Base-by-base conservation (phyloP, 2,113 vertebrate species). In the Thymallus thymallus region DNA sequence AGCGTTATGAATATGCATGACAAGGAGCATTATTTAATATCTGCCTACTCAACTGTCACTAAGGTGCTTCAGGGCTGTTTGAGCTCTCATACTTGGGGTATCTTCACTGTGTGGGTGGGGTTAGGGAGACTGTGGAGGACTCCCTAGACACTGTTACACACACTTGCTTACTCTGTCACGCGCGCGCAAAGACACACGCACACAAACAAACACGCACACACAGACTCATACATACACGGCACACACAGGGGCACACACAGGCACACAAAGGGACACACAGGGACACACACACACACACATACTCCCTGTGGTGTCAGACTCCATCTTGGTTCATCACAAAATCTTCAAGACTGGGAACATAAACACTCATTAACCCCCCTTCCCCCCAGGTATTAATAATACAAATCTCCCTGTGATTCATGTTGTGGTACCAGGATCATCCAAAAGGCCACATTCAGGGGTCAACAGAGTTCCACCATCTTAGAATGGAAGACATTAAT, bases 191-290 rank as follows among this genome's bases (percentile, higher is more conserved):
- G 30, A 67, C 20, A 5, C 65, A 67, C 32, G 14, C 65, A 67
- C 20, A n/a, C 65, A 67, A 12, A 67, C 58, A 72, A 6, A 64
- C 60, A 63, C 71, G 32, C 16, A 63, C n/a, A 26, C 67, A 68
- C 48, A 62, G 10, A 60, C 48, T 62, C 73, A 61, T 62, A 41
- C 51, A 68, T 20, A 24, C 14, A 41, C 51, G 6, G 13, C 45
- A 35, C 23, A 26, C 51, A 62, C 23, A n/a, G n/a, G n/a, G n/a
- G 41, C 51, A 75, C 74, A 69, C 74, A 61, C 55, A 60, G 20
- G 45, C 58, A 72, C 58, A 72, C 32, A 24, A n/a, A n/a, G n/a
- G n/a, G n/a, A n/a, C 22, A 23, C 6, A 10, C 13, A 1, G 23
- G 23, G 10, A 62, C n/a, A 12, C 23, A 62, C 22, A 24, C 23